Percentiles rank a stretch among this genome's conserved stretches.
Evolutionary conservation across 2,797 vertebrate genomes (phyloP).

Genomic region (Masticophis lateralis): DNA sequence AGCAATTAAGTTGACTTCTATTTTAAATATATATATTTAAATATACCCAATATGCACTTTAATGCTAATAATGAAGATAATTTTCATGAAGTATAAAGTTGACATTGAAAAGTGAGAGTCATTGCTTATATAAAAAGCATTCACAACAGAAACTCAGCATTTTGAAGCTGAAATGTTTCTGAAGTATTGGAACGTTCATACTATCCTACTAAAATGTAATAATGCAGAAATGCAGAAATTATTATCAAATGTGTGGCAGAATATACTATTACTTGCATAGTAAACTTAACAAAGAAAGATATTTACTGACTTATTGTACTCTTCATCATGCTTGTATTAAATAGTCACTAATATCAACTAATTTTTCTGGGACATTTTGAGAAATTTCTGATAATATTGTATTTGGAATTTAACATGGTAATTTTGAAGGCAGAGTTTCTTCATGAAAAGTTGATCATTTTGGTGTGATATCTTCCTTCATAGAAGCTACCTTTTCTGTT

Average conservation of each 20-base stretch:
- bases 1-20: not conserved
- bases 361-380: not conserved
- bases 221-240: not conserved
- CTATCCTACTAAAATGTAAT: not conserved
- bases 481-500: not conserved
- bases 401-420: not conserved
- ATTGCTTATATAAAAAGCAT: not conserved
- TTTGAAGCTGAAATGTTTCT: not conserved
- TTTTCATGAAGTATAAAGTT: not conserved
- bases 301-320: not conserved
- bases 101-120: not conserved
- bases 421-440: not conserved
- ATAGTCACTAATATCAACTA: not conserved
- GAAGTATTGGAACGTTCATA: not conserved
- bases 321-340: not conserved
- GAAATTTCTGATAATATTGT: not conserved
- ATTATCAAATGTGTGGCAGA: not conserved
- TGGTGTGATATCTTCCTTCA: too few relatives aligned
- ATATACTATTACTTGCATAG: not conserved
- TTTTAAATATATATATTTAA: not conserved
- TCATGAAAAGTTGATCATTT: not conserved
- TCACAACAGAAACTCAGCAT: not conserved
- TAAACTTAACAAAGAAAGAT: slow-evolving; percentile 1
- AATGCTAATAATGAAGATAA: not conserved
- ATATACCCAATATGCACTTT: not conserved